Evolutionary conservation across 2,888 invertebrate species (phyloP), one percentile per base, ranked within the genome.

Genomic region (Volucella bombylans): DNA sequence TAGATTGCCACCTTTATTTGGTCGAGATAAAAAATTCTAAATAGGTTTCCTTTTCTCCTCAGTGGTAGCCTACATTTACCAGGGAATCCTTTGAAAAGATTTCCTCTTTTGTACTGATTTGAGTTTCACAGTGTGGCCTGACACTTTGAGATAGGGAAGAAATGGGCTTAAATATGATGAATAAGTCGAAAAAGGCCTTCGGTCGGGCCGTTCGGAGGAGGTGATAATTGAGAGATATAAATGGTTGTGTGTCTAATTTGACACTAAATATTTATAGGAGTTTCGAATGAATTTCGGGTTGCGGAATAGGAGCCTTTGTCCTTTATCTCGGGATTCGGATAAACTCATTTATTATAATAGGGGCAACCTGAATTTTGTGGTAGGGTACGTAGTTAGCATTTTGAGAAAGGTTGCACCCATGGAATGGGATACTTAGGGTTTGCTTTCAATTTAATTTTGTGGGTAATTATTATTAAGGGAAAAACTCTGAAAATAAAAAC

Each of bases 201-300:
- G 38, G 38, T 12, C 31, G 4, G 12, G 15, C 8, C 2, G 38
- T 9, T 47, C 8, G 39, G 31, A 11, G 15, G 52, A 71, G 59
- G 65, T 61, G 81, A 71, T 82, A 71, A 82, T 71, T 76, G 64
- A 55, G 68, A 45, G 45, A 62, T 15, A 50, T n/a, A 62, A 49
- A 47, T 45, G 52, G 64, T n/a, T 50, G 12, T 39, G 43, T 14
- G 57, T 38, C 39, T 43, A 55, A 41, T 71, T 59, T 62, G 68
- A 31, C 59, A 69, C 52, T 77, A 52, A 71, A 64, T 54, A 77
- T 77, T 77, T 77, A 67, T 82, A 18, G 45, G 62, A 72, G 18
- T 72, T 67, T 8, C 14, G 61, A 77, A 67, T 72, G 57, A 47
- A 69, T 69, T 81, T 43, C 45, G 54, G 77, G 64, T 55, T 43